Evolutionary conservation across 2,113 vertebrate genomes (phyloP).

Genomic region (Pelmatolapia mariae): DNA sequence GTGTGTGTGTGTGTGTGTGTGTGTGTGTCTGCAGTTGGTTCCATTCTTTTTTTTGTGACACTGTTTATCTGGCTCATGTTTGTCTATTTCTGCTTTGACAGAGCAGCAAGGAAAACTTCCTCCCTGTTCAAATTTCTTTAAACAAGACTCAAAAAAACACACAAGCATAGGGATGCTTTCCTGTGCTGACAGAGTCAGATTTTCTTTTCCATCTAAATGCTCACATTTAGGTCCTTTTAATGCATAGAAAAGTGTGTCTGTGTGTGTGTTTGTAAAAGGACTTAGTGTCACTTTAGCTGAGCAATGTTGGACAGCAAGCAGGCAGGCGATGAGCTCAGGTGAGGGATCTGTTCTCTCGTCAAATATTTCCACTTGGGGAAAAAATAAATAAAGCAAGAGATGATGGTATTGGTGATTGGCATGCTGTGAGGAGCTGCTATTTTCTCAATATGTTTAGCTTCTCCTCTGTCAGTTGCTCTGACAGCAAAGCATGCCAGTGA

Average conservation of each 20-base stretch:
- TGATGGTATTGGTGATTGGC: conserved; percentile 57
- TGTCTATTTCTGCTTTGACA: neutral
- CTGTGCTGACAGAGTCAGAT: conserved; percentile 52
- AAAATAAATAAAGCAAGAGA: neutral
- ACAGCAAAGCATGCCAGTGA: conserved; percentile 63
- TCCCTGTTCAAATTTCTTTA: neutral
- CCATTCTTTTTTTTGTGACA: neutral
- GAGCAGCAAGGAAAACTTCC: conserved; percentile 29
- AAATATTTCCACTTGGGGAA: conserved; percentile 48
- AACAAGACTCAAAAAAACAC: neutral
- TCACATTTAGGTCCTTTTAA: neutral
- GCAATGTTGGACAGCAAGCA: neutral
- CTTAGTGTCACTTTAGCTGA: conserved; percentile 44
- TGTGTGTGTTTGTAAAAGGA: conserved; percentile 24
- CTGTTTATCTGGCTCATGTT: neutral
- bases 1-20: neutral
- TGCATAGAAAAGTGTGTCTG: neutral
- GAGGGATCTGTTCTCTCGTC: conserved; percentile 35
- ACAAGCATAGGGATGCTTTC: conserved; percentile 1
- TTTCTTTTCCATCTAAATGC: neutral
- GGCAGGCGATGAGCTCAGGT: conserved; percentile 39
- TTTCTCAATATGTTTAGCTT: conserved; percentile 60
- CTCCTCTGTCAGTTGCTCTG: conserved; percentile 56
- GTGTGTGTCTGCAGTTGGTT: neutral
- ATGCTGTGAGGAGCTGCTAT: conserved; percentile 47